phyloP scores from a whole-genome alignment of 2,113 vertebrate genomes.

The Pontoporia blainvillei region DNA sequence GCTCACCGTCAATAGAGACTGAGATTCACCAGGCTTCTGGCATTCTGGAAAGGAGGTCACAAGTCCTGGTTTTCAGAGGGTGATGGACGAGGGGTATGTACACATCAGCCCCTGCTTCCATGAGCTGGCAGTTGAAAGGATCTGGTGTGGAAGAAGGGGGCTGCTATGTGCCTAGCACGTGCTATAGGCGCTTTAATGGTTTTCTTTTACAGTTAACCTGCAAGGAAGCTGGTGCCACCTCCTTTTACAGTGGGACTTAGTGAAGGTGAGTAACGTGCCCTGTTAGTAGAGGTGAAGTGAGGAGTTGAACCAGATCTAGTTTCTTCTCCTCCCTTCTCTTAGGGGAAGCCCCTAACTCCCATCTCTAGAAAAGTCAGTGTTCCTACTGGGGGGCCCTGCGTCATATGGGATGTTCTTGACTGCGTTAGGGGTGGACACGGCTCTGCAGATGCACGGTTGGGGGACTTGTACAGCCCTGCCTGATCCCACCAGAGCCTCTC shows the following conservation, averaged over 20 bases:
- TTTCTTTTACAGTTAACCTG: background rate
- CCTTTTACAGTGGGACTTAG: background rate
- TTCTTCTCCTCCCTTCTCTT: background rate
- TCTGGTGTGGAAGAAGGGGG: background rate
- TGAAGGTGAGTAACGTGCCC: background rate
- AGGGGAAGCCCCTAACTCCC: background rate
- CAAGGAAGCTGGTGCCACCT: background rate
- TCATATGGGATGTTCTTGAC: background rate
- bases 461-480: background rate
- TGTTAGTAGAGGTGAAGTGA: background rate
- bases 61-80: background rate
- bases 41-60: background rate
- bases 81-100: background rate
- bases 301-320: background rate
- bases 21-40: background rate
- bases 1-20: background rate
- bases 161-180: background rate
- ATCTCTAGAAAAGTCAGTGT: background rate
- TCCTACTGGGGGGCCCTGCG: background rate
- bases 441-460: background rate
- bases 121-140: background rate
- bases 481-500: background rate
- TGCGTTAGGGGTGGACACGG: too few relatives aligned
- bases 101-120: background rate
- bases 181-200: fast-evolving